phyloP scores from a whole-genome alignment of 2,888 invertebrate genomes.

The Philonicus albiceps region DNA sequence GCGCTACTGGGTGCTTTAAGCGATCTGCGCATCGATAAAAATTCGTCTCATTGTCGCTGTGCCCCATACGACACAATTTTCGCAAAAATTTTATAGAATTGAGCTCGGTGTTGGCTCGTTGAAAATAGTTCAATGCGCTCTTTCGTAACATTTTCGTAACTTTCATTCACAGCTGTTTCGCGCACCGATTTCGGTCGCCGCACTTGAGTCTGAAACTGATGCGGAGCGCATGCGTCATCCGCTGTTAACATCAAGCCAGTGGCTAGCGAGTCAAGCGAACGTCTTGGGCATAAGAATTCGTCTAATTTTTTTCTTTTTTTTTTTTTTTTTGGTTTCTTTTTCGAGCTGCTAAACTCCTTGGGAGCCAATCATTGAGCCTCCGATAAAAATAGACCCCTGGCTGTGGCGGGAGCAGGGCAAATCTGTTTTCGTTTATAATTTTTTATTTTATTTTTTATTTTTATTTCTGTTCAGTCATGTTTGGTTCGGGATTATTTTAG shows the following conservation, averaged over 20 bases:
- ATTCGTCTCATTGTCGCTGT: not conserved
- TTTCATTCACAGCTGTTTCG: conserved; percentile 42
- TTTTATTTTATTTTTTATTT: not conserved
- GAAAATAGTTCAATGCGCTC: conserved; percentile 47
- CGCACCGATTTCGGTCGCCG: not conserved
- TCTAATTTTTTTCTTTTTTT: not conserved
- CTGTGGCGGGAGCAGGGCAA: not conserved
- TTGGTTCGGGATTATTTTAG: not conserved
- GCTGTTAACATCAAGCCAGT: not conserved
- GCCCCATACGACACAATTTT: not conserved
- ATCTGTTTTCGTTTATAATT: conserved; percentile 27
- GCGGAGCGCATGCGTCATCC: not conserved
- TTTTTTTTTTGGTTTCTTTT: not conserved
- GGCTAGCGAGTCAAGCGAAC: not conserved
- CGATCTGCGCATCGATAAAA: not conserved
- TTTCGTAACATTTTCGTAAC: conserved; percentile 45
- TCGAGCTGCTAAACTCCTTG: not conserved
- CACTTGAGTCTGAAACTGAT: not conserved
- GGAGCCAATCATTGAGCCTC: conserved; percentile 22
- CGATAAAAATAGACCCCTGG: conserved; percentile 18
- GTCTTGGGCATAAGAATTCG: not conserved
- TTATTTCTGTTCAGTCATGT: not conserved
- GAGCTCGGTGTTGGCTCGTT: not conserved
- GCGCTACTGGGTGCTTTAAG: not conserved
- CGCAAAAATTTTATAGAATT: not conserved